Percentiles rank a stretch among this genome's conserved stretches.
phyloP scores from a whole-genome alignment of 2,797 vertebrate species.

The Australoheros facetus region DNA sequence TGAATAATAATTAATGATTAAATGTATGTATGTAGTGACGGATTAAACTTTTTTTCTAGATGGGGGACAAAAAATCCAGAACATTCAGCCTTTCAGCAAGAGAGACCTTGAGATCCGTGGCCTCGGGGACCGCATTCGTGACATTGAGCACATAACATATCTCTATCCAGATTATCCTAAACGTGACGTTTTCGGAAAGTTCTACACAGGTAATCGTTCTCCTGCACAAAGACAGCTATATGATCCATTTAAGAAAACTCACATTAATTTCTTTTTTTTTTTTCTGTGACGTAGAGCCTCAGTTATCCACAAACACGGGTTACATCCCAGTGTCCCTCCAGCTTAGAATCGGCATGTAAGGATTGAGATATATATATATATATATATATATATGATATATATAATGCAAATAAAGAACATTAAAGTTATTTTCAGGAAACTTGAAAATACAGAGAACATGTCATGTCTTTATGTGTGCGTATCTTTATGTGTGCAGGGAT shows the following conservation, averaged over 20 bases:
- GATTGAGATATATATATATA: not conserved
- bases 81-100: constrained; percentile 94
- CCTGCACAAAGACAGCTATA: not conserved
- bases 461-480: not conserved
- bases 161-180: constrained; percentile 89
- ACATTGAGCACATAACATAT: constrained; percentile 86
- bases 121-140: constrained; percentile 91
- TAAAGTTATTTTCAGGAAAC: not conserved
- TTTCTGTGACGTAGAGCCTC: constrained; percentile 51
- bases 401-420: not conserved
- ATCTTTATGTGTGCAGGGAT: constrained; percentile 16
- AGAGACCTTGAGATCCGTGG: constrained; percentile 91
- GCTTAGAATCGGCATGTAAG: constrained; percentile 74
- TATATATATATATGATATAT: not conserved
- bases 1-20: too few species aligned
- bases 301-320: not conserved
- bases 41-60: constrained; percentile 18
- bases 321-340: constrained; percentile 74
- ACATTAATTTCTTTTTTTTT: not conserved
- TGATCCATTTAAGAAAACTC: not conserved
- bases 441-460: not conserved
- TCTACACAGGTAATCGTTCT: constrained; percentile 86
- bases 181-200: constrained; percentile 88
- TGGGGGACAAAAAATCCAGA: constrained; percentile 90
- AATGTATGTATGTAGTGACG: not conserved